Conservation (phyloP, 2,888 invertebrate species). For the Trachelus stipa region DNA sequence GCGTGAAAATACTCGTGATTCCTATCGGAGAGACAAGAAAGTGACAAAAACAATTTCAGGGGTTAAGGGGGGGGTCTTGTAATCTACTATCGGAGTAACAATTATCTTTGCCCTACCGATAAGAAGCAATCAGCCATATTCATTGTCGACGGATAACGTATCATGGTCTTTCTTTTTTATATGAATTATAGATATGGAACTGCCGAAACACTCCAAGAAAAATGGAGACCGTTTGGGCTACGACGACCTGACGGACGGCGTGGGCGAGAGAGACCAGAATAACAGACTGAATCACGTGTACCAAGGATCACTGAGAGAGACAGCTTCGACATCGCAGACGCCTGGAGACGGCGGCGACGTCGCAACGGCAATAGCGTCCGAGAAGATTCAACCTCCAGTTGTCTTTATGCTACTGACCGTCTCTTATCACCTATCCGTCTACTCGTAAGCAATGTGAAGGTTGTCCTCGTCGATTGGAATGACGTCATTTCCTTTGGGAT, state of each 20-base stretch:
- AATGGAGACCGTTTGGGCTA: constrained; percentile 42
- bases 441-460: constrained; percentile 37
- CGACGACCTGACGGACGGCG: constrained; percentile 34
- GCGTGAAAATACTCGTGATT: constrained; percentile 47
- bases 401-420: constrained; percentile 40
- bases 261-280: constrained; percentile 43
- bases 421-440: constrained; percentile 40
- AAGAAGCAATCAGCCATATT: not conserved
- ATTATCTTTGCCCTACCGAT: not conserved
- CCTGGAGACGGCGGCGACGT: constrained; percentile 29
- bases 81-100: not conserved
- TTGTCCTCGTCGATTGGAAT: not conserved
- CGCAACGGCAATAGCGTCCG: constrained; percentile 23
- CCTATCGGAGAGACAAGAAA: constrained; percentile 26
- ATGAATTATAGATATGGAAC: constrained; percentile 49
- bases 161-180: not conserved
- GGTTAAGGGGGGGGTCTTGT: not conserved
- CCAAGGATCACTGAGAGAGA: constrained; percentile 76
- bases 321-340: constrained; percentile 66
- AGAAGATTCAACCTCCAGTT: constrained; percentile 28
- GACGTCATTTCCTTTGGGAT: not conserved
- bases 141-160: not conserved
- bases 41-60: not conserved
- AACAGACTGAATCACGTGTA: constrained; percentile 69
- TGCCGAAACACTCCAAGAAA: constrained; percentile 54